Percentiles rank a stretch among this genome's conserved stretches.
Evolutionary conservation across 2,113 vertebrate species (phyloP).

Genomic region (Eonycteris spelaea): DNA sequence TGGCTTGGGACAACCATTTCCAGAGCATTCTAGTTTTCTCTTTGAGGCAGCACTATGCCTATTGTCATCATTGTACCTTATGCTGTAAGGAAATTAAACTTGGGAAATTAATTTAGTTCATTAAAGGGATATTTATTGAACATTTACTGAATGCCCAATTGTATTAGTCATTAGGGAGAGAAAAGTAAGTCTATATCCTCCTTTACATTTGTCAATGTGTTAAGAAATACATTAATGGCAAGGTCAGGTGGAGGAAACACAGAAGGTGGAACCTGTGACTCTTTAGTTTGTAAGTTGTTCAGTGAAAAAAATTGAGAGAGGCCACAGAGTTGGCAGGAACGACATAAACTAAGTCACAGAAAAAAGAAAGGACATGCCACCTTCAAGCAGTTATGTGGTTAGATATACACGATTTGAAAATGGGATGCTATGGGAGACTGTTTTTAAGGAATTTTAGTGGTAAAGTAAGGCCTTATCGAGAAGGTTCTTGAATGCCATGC

Average conservation of each 20-base stretch:
- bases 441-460: background rate
- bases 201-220: background rate
- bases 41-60: background rate
- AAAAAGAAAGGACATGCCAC: background rate
- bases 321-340: background rate
- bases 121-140: background rate
- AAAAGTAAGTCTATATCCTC: background rate
- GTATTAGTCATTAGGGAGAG: background rate
- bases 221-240: background rate
- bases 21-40: background rate
- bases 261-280: background rate
- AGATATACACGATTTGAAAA: background rate
- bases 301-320: background rate
- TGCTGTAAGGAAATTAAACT: background rate
- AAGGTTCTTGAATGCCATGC: background rate
- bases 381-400: background rate
- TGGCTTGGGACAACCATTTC: background rate
- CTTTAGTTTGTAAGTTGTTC: background rate
- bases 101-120: background rate
- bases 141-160: background rate
- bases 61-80: background rate
- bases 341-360: background rate
- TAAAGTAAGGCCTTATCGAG: background rate
- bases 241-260: background rate
- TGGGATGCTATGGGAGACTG: background rate